Base-by-base conservation (phyloP, 1,140 invertebrate genomes). In the Caenorhabditis inopinata region DNA sequence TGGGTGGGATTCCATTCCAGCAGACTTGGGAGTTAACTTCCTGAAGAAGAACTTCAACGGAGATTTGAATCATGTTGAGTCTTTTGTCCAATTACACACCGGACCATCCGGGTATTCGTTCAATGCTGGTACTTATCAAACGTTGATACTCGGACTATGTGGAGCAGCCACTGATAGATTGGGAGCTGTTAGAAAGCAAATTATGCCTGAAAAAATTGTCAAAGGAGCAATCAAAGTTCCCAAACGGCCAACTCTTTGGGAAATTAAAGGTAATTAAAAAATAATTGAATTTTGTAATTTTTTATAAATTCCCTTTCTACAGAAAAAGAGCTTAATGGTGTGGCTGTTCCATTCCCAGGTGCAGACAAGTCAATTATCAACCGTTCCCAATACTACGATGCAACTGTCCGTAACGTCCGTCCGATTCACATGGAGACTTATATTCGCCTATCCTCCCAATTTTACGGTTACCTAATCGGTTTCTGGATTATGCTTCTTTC, bases 1-100 rank as follows among this genome's bases (percentile, higher is more conserved):
- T 90, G 96, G 95, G 2, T 94, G 95, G 86, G 95, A 96, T 21
- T 76, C 53, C 2, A 82, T 97, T 84, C 95, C 95, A 3, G 91
- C 91, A 49, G 96, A 98, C 87, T 89, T 96, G 87, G 96, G 95
- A 7, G 88, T 93, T 1, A 86, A 93, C 11, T 94, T 91, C 86
- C 88, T 94, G 5, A 91, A 93, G 85, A 88, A 94, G 81, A 91
- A 93, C 81, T 94, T 94, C 86, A 88, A 91, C 80, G 94, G 93
- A 90, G 74, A 76, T n/a, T 35, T 85, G n/a, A 84, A 78, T 42
- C 74, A 81, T 35, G 75, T 85, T 12, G 83, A 85, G 74, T 80
- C 81, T 4, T 83, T 83, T 45, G 83, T 83, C 42, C 78, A 83
- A 58, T 27, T 80, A 9, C 46, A 35, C 74, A 32, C 42, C 23